Evolutionary conservation across 2,888 invertebrate genomes (phyloP).

Genomic region (Brenthis ino): DNA sequence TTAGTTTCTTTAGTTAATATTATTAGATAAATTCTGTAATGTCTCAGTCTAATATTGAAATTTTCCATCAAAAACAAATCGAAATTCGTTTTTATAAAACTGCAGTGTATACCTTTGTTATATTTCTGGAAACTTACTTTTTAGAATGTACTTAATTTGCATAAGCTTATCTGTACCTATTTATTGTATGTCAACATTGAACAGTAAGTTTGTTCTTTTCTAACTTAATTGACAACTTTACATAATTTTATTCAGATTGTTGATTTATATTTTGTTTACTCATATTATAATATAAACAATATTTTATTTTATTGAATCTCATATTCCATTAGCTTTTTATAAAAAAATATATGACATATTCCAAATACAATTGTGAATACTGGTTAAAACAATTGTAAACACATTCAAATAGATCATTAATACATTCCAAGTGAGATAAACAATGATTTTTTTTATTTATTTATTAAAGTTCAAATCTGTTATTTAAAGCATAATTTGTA

Average conservation of each 20-base stretch:
- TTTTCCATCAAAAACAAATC: not conserved
- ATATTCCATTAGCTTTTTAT: constrained; percentile 4
- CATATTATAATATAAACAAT: not conserved
- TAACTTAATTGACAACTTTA: not conserved
- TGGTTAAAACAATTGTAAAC: not conserved
- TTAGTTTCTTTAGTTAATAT: constrained; percentile 24
- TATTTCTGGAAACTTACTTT: constrained; percentile 14
- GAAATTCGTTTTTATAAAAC: not conserved
- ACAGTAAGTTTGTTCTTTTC: not conserved
- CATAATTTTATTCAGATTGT: not conserved
- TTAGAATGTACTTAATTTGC: constrained; percentile 36
- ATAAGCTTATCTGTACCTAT: constrained; percentile 9
- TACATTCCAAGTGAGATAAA: constrained; percentile 11
- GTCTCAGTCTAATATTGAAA: constrained; percentile 19
- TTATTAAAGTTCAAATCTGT: constrained; percentile 7
- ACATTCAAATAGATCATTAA: constrained; percentile 7
- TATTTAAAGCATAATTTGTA: constrained; percentile 2
- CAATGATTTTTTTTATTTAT: constrained; percentile 4
- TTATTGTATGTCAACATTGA: not conserved
- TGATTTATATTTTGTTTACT: too few species aligned
- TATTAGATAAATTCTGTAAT: constrained; percentile 13
- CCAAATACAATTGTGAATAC: too few species aligned
- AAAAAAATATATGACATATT: too few species aligned
- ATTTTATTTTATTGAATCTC: constrained; percentile 16
- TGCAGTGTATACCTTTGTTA: constrained; percentile 1